phyloP scores from a whole-genome alignment of 2,113 vertebrate species.

The Triplophysa siluroides region DNA sequence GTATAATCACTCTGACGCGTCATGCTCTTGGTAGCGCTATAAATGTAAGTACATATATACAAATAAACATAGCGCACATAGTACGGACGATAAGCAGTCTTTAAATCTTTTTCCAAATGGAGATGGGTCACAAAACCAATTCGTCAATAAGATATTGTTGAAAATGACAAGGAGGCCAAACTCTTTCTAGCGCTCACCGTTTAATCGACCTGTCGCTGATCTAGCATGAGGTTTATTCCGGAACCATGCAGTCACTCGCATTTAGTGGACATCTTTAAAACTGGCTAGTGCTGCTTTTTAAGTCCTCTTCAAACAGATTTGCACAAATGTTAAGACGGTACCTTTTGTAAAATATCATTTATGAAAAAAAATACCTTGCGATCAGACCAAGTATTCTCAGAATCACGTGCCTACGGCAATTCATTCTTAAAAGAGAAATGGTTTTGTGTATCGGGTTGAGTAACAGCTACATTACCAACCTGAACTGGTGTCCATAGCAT shows the following conservation, averaged over 20 bases:
- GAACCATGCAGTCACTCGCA: conserved; percentile 25
- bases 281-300: not conserved
- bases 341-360: not conserved
- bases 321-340: not conserved
- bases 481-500: conserved; percentile 3
- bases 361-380: not conserved
- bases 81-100: conserved; percentile 57
- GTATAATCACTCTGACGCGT: conserved; percentile 61
- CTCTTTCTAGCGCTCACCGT: not conserved
- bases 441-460: not conserved
- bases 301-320: not conserved
- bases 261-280: not conserved
- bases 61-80: conserved; percentile 58
- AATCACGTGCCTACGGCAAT: not conserved
- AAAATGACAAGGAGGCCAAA: not conserved
- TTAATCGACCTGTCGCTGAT: not conserved
- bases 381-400: not conserved
- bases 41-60: conserved; percentile 55
- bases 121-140: conserved; percentile 40
- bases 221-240: conserved; percentile 33
- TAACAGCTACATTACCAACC: not conserved
- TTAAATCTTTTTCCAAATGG: conserved; percentile 48
- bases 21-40: conserved; percentile 59
- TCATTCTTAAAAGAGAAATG: too few species aligned
- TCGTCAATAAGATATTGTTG: not conserved